A percentile compares a stretch with the other conserved stretches of the same genome.
Evolutionary conservation across 2,888 invertebrate genomes (phyloP).

Genomic region (Brachyopa scutellaris): DNA sequence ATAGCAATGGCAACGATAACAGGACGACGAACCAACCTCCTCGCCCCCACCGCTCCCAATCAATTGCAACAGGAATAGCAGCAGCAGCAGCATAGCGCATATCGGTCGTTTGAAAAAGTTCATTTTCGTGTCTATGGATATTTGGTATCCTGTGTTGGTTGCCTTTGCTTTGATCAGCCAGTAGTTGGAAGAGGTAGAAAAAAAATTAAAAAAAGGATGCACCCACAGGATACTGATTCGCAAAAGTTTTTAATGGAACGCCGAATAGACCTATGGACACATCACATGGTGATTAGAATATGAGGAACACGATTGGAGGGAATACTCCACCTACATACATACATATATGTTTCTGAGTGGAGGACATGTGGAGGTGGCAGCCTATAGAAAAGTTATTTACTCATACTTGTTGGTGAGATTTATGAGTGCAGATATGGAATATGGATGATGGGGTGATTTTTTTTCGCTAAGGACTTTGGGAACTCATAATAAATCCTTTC

Average conservation of each 20-base stretch:
- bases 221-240: slow-evolving; percentile 62
- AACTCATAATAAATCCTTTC: too few species aligned
- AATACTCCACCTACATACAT: slow-evolving; percentile 50
- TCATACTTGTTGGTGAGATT: slow-evolving; percentile 28
- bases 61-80: slow-evolving; percentile 65
- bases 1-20: slow-evolving; percentile 38
- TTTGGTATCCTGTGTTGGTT: slow-evolving; percentile 19
- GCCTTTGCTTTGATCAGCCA: slow-evolving; percentile 35
- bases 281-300: slow-evolving; percentile 60
- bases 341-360: slow-evolving; percentile 4
- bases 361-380: background rate
- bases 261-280: slow-evolving; percentile 51
- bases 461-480: too few species aligned
- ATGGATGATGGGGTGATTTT: too few species aligned
- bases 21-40: slow-evolving; percentile 52
- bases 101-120: slow-evolving; percentile 38
- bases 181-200: background rate
- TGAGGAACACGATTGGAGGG: slow-evolving; percentile 50
- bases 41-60: slow-evolving; percentile 50
- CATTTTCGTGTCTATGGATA: slow-evolving; percentile 40
- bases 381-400: slow-evolving; percentile 47
- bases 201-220: slow-evolving; percentile 60
- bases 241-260: slow-evolving; percentile 44
- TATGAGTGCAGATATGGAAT: background rate
- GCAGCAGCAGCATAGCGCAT: slow-evolving; percentile 47